Base-by-base conservation (phyloP, 2,113 vertebrate genomes). In the Sorex araneus region DNA sequence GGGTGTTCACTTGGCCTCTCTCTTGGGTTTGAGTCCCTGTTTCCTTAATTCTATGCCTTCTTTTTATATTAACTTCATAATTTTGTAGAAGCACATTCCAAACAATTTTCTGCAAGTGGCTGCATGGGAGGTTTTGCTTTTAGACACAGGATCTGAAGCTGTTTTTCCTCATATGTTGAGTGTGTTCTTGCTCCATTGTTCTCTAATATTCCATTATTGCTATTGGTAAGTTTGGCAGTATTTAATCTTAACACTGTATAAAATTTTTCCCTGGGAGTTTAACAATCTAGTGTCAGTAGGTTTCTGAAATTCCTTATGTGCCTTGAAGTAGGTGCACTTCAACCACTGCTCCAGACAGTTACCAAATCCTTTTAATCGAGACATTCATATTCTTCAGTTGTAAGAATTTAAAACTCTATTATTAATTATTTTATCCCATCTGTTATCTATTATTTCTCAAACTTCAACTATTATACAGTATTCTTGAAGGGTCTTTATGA, bases 401-500 rank as follows among this genome's bases (percentile, higher is more conserved):
- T 64, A n/a, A 28, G 57, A 40, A 75, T 28, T 80, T 88, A 80
- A 28, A 0, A 88, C 73, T 69, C 66, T 82, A 82, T 92, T 81
- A 71, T 87, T 54, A 88, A 40, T 40, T 40, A 40, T 34, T 77
- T 75, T 15, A 43, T 89, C 87, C 27, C 15, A 11, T 70, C 15
- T 76, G 25, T 87, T 87, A 91, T 86, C 76, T 89, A 66, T 16
- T 87, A 90, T 73, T 84, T 45, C 84, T 25, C 80, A 64, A 93
- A 54, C 3, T 40, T 12, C 63, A 89, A 45, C 71, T 79, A 93
- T 54, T 73, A 77, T 87, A 34, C 40, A 40, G 28, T 32, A 94
- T 86, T 84, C 50, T 63, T 77, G 27, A 84, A 69, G 6, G 3
- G 16, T 87, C 47, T 83, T 6, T 75, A 15, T 54, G 54, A 54